Evolutionary conservation across 2,888 invertebrate genomes (phyloP), one percentile per base, ranked within the genome.

Genomic region (Dolomedes plantarius): DNA sequence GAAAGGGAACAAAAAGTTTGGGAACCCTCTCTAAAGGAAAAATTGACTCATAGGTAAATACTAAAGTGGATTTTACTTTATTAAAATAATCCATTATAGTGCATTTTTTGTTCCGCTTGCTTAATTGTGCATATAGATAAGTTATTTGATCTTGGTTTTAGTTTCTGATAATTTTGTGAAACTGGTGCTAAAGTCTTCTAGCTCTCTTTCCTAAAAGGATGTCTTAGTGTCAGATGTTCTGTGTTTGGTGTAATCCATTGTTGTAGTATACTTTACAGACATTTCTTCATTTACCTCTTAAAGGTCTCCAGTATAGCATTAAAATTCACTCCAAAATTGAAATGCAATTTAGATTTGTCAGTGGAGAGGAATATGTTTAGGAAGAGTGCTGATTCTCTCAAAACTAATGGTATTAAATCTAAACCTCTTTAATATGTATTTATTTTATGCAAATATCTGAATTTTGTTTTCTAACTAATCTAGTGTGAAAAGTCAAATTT

Each of bases 131-230:
- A 46, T 56, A 16, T 23, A 56, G 5, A 56, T 56, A 16, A 56
- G 16, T 16, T 56, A n/a, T n/a, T 56, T 23, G 7, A 23, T 56
- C 56, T 56, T 5, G 11, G 13, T n/a, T 36, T 23, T 46, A 2
- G 16, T 56, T 23, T 7, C 16, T n/a, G 56, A 56, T 56, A 23
- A 19, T 56, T 56, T 56, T 56, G 72, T 77, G 68, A 77, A 73
- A 85, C 83, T 85, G 83, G 83, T 85, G 83, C 83, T 85, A 85
- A 85, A 85, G 62, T 85, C 77, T 85, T 73, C 77, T 85, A 85
- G 83, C 83, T 85, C 80, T 77, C 32, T 83, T 85, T 85, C 77
- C 77, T 85, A 50, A 67, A 75, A 75, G 71, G 75, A 85, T 85
- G 77, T 85, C 67, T 76, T 69, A 69, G 64, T 75, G 82, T 83